Evolutionary conservation across 2,797 vertebrate genomes (phyloP).

Genomic region (Cyprinella venusta): DNA sequence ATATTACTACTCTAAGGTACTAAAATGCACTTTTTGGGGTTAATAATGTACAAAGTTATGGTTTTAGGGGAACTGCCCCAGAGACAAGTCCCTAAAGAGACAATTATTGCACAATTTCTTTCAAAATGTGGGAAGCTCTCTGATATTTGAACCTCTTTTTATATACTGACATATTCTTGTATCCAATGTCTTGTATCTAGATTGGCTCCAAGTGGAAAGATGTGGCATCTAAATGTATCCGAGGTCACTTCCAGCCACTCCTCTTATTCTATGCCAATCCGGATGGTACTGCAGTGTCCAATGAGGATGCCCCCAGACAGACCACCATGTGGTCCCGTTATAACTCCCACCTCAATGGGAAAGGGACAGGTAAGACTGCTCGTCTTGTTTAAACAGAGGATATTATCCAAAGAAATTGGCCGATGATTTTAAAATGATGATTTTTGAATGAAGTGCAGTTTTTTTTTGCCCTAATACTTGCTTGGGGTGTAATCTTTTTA

Average conservation of each 20-base stretch:
- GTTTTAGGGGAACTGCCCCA: not conserved
- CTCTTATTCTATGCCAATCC: conserved; percentile 96
- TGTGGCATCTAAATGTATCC: conserved; percentile 92
- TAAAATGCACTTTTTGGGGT: not conserved
- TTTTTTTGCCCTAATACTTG: not conserved
- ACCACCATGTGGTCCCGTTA: conserved; percentile 90
- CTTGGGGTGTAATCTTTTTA: not conserved
- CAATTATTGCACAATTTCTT: not conserved
- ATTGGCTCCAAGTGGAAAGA: conserved; percentile 98
- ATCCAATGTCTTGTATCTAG: conserved; percentile 67
- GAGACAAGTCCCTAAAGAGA: not conserved
- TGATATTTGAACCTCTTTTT: not conserved
- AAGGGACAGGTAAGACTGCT: conserved; percentile 78
- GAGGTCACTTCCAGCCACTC: conserved; percentile 95
- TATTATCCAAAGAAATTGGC: too few relatives aligned
- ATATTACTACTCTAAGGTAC: not conserved
- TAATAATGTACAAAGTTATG: not conserved
- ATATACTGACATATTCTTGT: not conserved
- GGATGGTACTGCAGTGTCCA: conserved; percentile 89
- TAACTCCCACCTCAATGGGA: conserved; percentile 82
- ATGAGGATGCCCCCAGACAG: conserved; percentile 92
- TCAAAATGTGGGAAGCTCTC: not conserved
- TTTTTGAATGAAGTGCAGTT: not conserved
- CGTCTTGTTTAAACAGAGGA: not conserved
- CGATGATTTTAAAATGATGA: not conserved